Base-by-base conservation (phyloP, 2,113 vertebrate genomes). In the Pica pica region DNA sequence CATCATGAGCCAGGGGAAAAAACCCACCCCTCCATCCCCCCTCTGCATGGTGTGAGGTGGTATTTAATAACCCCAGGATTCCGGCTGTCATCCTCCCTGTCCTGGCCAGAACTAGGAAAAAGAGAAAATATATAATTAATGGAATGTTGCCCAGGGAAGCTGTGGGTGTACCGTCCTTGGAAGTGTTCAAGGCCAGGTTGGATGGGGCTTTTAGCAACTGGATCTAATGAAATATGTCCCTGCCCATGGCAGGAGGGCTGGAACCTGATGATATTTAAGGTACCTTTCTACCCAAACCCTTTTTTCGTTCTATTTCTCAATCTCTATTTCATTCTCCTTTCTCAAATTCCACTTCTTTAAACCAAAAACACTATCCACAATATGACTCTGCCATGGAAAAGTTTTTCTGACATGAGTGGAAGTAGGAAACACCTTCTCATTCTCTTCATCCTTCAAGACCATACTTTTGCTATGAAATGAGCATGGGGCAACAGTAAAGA, bases 271-370 rank as follows among this genome's bases (percentile, higher is more conserved):
- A 55, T 35, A 21, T 31, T 76, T 55, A 55, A 18, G 6, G 13
- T 16, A 5, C 4, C 10, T 61, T 76, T 41, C 17, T 55, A 55
- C 10, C 3, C 17, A 55, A 76, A 55, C 4, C 0, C 2, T 7
- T 41, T n/a, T 37, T 24, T 11, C 5, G 23, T 35, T 49, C 4
- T 47, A 11, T 49, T 75, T 50, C 26, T 67, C 26, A 42, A 11
- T 50, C 5, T 67, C 35, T 50, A 26, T 50, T 86, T 67, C 2
- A 6, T 21, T 76, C 7, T 68, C 6, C 11, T 10, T 78, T 75
- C 44, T 56, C 13, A 84, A 44, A 78, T 60, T 6, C 2, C 30
- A 44, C 11, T 73, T 65, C 14, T 80, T 82, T n/a, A 82, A 63
- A 82, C 3, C 6, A 79, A 35, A 11, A 68, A 24, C 16, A 31